These are phyloP conservation scores for Pterois miles DNA, from an alignment of 2,797 vertebrate genomes.

Conservation along the genomic window DNA sequence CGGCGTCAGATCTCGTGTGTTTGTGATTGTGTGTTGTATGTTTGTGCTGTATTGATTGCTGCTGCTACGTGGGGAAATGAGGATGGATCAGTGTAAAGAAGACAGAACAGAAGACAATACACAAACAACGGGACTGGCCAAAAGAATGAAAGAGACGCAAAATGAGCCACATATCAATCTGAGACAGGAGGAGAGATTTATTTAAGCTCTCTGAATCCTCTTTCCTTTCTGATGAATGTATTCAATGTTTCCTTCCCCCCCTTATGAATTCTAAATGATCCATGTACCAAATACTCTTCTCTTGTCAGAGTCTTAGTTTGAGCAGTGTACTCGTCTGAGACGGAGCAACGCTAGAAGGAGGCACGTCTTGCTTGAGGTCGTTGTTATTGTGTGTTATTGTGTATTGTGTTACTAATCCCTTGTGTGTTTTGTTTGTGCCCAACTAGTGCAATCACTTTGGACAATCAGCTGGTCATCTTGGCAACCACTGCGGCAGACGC, in stretches of 20 bases:
- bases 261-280: slow-evolving; percentile 59
- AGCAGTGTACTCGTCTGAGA: slow-evolving; percentile 23
- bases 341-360: background rate
- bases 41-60: slow-evolving; percentile 50
- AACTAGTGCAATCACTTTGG: slow-evolving; percentile 91
- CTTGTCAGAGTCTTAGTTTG: slow-evolving; percentile 46
- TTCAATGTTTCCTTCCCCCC: slow-evolving; percentile 30
- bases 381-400: slow-evolving; percentile 12
- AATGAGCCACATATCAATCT: slow-evolving; percentile 69
- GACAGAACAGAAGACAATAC: slow-evolving; percentile 38
- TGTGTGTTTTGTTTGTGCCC: slow-evolving; percentile 43
- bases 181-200: slow-evolving; percentile 71
- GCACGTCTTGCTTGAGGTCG: background rate
- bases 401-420: no score
- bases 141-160: slow-evolving; percentile 47
- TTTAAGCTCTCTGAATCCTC: slow-evolving; percentile 64
- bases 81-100: slow-evolving; percentile 51
- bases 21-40: slow-evolving; percentile 14
- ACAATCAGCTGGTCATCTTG: slow-evolving; percentile 95
- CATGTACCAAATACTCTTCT: slow-evolving; percentile 46
- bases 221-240: slow-evolving; percentile 51
- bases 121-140: slow-evolving; percentile 35
- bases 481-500: slow-evolving; percentile 89
- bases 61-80: slow-evolving; percentile 33
- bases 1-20: slow-evolving; percentile 20